These are phyloP conservation scores for Drosophila nigritarsus DNA, from an alignment of 2,888 invertebrate species.

Conservation along the genomic window DNA sequence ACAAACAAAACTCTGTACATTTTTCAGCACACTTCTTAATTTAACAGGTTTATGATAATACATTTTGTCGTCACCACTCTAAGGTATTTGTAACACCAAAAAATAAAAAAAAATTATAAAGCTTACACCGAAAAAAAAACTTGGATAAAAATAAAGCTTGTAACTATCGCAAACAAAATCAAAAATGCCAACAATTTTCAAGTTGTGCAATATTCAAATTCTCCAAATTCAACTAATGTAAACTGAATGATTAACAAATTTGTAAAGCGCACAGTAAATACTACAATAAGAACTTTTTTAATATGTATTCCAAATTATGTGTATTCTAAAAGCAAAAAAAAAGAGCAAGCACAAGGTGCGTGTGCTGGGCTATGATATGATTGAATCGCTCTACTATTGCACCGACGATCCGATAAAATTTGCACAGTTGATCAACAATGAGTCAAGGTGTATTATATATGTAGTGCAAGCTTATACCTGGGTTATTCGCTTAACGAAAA, in stretches of 20 bases:
- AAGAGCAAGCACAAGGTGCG: slow-evolving; percentile 86
- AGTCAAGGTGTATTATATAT: background rate
- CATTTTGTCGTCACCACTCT: slow-evolving; percentile 47
- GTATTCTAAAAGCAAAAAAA: slow-evolving; percentile 62
- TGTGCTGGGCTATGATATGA: slow-evolving; percentile 88
- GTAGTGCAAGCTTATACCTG: background rate
- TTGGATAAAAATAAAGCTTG: slow-evolving; percentile 6
- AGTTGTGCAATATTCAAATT: slow-evolving; percentile 53
- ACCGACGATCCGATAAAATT: slow-evolving; percentile 86
- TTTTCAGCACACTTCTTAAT: slow-evolving; percentile 64
- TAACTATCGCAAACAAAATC: slow-evolving; percentile 56
- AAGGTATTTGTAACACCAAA: slow-evolving; percentile 74
- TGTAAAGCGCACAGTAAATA: slow-evolving; percentile 70
- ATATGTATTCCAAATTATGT: slow-evolving; percentile 46
- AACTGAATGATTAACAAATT: slow-evolving; percentile 35
- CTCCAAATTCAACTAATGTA: slow-evolving; percentile 31
- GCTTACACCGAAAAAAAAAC: slow-evolving; percentile 64
- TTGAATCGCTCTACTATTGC: slow-evolving; percentile 89
- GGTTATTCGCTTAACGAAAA: no score
- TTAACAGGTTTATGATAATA: slow-evolving; percentile 23
- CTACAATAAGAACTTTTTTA: slow-evolving; percentile 31
- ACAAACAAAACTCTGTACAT: slow-evolving; percentile 63
- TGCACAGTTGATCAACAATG: background rate
- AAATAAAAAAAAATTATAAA: slow-evolving; percentile 25
- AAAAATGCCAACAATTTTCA: slow-evolving; percentile 43